phyloP scores from a whole-genome alignment of 2,797 vertebrate genomes.

The Chloroceryle inda region DNA sequence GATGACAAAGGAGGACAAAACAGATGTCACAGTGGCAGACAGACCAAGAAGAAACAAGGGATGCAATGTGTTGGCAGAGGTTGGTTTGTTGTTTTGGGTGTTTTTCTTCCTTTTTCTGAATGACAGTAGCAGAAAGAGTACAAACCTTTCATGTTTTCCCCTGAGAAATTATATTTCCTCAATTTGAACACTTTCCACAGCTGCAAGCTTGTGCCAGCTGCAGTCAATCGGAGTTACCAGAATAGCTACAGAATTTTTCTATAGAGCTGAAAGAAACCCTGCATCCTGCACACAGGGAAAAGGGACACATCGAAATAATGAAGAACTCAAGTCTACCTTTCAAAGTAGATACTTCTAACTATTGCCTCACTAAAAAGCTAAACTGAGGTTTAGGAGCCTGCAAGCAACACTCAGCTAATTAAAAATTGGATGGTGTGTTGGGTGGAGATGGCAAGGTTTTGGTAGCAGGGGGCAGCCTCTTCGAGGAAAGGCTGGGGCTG shows the following conservation, averaged over 20 bases:
- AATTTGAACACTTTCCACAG: not conserved
- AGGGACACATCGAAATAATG: not conserved
- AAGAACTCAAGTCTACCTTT: not conserved
- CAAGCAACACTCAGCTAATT: not conserved
- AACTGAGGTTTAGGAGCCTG: not conserved
- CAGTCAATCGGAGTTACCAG: not conserved
- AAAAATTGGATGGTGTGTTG: not conserved
- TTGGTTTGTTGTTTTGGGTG: not conserved
- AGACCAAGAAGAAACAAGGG: not conserved
- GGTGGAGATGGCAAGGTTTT: not conserved
- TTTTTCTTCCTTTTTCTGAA: not conserved
- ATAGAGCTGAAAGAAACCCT: not conserved
- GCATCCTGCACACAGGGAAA: not conserved
- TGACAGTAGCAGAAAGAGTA: not conserved
- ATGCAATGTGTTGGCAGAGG: not conserved
- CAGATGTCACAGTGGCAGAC: accelerated
- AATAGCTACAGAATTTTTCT: not conserved
- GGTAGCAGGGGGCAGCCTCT: not conserved
- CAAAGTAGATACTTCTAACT: not conserved
- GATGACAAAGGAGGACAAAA: not conserved
- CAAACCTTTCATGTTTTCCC: not conserved
- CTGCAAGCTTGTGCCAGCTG: not conserved
- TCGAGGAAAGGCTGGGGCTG: not conserved
- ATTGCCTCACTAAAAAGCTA: not conserved
- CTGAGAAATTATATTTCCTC: not conserved